Base-by-base conservation (phyloP, 92 coral and sea anemone species). In the Hydrozoanthus gracilis region DNA sequence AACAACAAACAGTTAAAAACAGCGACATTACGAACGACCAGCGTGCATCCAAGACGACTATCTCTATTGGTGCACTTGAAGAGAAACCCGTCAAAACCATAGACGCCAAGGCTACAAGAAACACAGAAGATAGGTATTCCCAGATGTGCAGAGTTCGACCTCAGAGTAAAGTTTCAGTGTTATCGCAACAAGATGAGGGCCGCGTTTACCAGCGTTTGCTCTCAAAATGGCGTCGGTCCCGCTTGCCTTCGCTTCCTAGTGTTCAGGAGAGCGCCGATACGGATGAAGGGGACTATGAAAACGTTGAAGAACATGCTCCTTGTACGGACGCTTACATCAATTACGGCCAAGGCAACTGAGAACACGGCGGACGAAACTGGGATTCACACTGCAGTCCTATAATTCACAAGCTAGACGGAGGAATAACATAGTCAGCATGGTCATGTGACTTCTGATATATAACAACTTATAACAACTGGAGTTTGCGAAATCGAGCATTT, bases 161-260 rank as follows among this genome's bases (percentile, higher is more conserved):
- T 6, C 54, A 46, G 11, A 72, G 18, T 72, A 18, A 47, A 71
- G 6, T 27, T 27, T 27, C 39, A 27, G 39, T 27, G 39, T 27
- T 0, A 27, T 27, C 18, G 1, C 47, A 71, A 72, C 55, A 72
- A 15, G 77, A 46, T 5, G 16, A 72, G 16, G 8, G 6, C 0
- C 77, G n/a, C 55, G 48, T 47, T 46, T 72, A 72, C 9, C 51
- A 72, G 51, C 55, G 77, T 46, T 14, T 72, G 77, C 77, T 72
- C 48, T 72, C 55, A 10, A 46, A 72, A 72, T 72, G 77, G 77
- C 77, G 77, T 45, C 77, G 77, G 3, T 45, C 77, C 10, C 54
- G 55, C 9, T 11, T 13, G 18, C 48, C 77, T 2, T 44, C 77
- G 6, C 20, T 72, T 8, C 18, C 77, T 13, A 72, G 51, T 44